Base-by-base conservation (phyloP, 2,797 vertebrate genomes). In the Tenualosa thibaudeaui region DNA sequence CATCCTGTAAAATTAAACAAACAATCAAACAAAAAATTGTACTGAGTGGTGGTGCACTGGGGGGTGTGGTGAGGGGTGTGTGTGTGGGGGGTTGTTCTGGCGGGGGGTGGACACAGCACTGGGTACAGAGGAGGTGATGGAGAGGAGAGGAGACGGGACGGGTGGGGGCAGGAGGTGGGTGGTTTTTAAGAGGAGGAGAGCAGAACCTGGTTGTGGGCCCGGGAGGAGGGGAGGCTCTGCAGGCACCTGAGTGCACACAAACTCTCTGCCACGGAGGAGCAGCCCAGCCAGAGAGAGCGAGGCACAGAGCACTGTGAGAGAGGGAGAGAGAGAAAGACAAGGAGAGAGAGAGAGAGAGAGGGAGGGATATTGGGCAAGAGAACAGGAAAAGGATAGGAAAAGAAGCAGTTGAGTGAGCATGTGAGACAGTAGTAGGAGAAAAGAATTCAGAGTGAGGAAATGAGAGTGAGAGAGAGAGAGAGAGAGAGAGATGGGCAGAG, bases 181-280 rank as follows among this genome's bases (percentile, higher is more conserved):
- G 97, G 97, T 56, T 96, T 96, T 94, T 95, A 94, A 96, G 95
- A 95, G 98, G 97, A 96, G 93, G 94, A 95, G 87, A 90, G 94
- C 93, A 95, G 95, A 96, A 96, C 95, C 95, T 96, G 95, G 95
- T 95, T 96, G 95, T 96, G 95, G 94, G 97, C 98, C 97, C 97
- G 98, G 97, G 97, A 97, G 97, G 97, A 98, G 96, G 98, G 98
- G 97, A 99, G 98, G 98, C 97, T 98, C 97, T 99, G 98, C 97
- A 98, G 97, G 97, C 98, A 99, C 97, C 98, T 99, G 97, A 99
- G 98, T 98, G 98, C 98, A 98, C 98, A 99, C 97, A 99, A 98
- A 98, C 98, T 99, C 98, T 99, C 98, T 97, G 98, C 98, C 97
- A 99, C 98, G 97, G 97, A 99, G 96, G 98, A 99, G 97, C 98